phyloP scores from a whole-genome alignment of 2,113 vertebrate species.

The Boulengeromyrus knoepffleri region DNA sequence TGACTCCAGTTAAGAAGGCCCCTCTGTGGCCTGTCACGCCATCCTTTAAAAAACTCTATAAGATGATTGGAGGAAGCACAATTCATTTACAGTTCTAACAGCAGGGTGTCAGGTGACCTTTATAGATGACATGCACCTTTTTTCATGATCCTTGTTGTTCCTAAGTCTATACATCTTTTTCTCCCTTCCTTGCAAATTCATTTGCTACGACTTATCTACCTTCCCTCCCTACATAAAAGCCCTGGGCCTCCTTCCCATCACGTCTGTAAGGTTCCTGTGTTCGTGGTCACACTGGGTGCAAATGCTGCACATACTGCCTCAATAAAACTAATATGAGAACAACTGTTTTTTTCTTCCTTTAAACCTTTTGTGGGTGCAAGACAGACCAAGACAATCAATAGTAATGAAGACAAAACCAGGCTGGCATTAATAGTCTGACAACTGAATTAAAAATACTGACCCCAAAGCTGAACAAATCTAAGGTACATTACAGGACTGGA shows the following conservation, averaged over 20 bases:
- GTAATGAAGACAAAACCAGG: not conserved
- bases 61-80: not conserved
- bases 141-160: not conserved
- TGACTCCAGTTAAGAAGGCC: not conserved
- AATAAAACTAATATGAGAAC: not conserved
- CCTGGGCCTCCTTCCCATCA: not conserved
- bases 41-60: not conserved
- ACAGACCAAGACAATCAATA: not conserved
- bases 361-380: not conserved
- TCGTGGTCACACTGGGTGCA: not conserved
- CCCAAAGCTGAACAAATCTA: not conserved
- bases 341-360: not conserved
- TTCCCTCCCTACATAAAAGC: not conserved
- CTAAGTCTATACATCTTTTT: not conserved
- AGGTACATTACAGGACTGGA: not conserved
- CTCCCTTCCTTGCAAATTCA: not conserved
- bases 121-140: not conserved
- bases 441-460: not conserved
- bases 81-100: not conserved
- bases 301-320: not conserved
- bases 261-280: not conserved
- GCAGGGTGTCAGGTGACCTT: not conserved
- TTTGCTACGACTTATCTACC: not conserved
- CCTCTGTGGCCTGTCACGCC: not conserved
- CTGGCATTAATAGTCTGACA: not conserved